Base-by-base conservation (phyloP, 64 coral and sea anemone genomes). In the Actinia equina region DNA sequence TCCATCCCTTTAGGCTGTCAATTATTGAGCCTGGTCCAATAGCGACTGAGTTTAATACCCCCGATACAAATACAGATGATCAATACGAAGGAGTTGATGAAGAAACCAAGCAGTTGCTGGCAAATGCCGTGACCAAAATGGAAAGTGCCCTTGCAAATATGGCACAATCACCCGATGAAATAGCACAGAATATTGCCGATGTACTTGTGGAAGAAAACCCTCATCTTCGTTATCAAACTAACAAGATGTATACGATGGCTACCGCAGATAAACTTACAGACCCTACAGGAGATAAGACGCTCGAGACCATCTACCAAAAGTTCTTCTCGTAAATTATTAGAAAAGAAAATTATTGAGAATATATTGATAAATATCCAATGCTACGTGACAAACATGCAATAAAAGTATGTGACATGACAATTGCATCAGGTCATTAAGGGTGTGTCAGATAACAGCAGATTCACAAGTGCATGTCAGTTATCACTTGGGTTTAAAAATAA, bases 11-110 rank as follows among this genome's bases (percentile, higher is more conserved):
- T 52, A 95, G 94, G 70, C 55, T 88, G 76, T 89, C 89, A 43
- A 59, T 88, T 22, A 87, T 95, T 60, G 94, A 95, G 45, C 90
- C 90, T 17, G 94, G 94, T 53, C 94, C 90, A 82, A 83, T 95
- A 41, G 7, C 74, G 15, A 92, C 94, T 4, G 55, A 84, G 41
- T 95, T 95, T 56, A 79, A 55, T 44, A 84, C 59, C 14, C 51
- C 76, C 46, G 26, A 87, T 2, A 82, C 11, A 17, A 27, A 26
- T 17, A 25, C 43, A 70, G 61, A 53, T 10, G 20, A 89, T 62
- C 15, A 17, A 17, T 4, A 57, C 20, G 90, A 86, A 6, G 37
- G 41, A 14, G 71, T 88, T 85, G 94, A 95, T 43, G 94, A 95
- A 27, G 86, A 91, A 84, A 95, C 94, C 6, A 95, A 95, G 42